Evolutionary conservation across 2,888 invertebrate genomes (phyloP).

Genomic region (Dicyrtoma fusca): DNA sequence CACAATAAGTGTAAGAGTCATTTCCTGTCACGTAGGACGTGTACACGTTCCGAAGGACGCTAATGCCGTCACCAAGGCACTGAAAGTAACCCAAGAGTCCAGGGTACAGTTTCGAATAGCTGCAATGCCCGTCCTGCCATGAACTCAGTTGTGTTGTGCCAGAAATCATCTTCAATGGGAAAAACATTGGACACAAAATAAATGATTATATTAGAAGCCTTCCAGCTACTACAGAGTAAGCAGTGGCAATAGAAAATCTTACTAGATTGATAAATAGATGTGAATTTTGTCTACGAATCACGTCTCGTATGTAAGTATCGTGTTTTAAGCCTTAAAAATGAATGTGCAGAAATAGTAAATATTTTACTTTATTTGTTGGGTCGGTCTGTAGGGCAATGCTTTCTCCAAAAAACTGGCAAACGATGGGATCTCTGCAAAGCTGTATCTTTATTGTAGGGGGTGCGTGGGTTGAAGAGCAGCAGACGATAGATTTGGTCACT

Average conservation of each 20-base stretch:
- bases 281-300: neutral
- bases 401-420: neutral
- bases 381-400: neutral
- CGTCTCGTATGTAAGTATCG: too few species aligned
- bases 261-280: too few species aligned
- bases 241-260: too few species aligned
- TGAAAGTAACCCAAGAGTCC: neutral
- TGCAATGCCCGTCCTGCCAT: neutral
- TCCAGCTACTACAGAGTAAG: too few species aligned
- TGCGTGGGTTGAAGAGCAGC: neutral
- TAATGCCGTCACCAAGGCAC: slow-evolving; percentile 5
- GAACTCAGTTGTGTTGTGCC: neutral
- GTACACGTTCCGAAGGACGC: neutral
- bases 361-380: neutral
- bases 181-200: neutral
- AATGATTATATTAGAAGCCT: too few species aligned
- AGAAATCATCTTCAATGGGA: neutral
- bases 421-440: neutral
- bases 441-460: neutral
- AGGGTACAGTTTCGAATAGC: neutral
- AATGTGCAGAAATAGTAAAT: neutral
- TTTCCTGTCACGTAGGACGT: neutral
- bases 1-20: neutral
- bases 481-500: neutral
- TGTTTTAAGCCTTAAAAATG: too few species aligned